Evolutionary conservation across 2,888 invertebrate species (phyloP), one percentile per base, ranked within the genome.

Genomic region (Scelioninae gen. 2): DNA sequence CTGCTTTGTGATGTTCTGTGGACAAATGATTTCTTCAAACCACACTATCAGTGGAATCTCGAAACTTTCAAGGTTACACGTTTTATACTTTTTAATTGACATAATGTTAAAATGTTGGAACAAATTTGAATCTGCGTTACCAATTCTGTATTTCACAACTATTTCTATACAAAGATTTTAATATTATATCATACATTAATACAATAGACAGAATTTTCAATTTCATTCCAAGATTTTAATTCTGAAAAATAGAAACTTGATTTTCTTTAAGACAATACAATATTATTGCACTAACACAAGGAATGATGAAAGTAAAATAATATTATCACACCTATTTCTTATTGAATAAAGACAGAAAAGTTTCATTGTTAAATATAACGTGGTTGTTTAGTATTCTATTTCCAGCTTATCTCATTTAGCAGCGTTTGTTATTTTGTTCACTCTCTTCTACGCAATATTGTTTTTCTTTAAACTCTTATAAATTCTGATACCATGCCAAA

Each of bases 1-100:
- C 91, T 94, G 93, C 92, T 95, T 94, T 90, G 95, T 95, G 92
- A 96, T 94, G 91, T 96, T 96, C 96, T 96, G 94, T 90, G 91
- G 91, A 90, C 90, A 92, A 90, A 91, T 87, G 82, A 78, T 79
- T 78, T 78, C 84, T 85, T 82, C 80, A 80, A 81, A 78, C 80
- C 75, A 77, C 69, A 61, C 57, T 76, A 73, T 67, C 25, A 60
- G 55, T 67, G 57, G 9, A 57, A 64, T 69, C 63, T 73, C 60
- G 48, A 52, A 64, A 69, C 60, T 60, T 60, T 46, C 60, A 64
- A 43, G 46, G 57, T 61, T 31, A 45, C 52, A 25, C 45, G n/a
- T n/a, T n/a, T n/a, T n/a, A n/a, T n/a, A n/a, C n/a, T n/a, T n/a
- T n/a, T n/a, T n/a, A n/a, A n/a, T n/a, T n/a, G n/a, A 35, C 7